A percentile compares a stretch with the other conserved stretches of the same genome.
Conservation (phyloP, 2,888 invertebrate genomes). For the Lacanobia oleracea region DNA sequence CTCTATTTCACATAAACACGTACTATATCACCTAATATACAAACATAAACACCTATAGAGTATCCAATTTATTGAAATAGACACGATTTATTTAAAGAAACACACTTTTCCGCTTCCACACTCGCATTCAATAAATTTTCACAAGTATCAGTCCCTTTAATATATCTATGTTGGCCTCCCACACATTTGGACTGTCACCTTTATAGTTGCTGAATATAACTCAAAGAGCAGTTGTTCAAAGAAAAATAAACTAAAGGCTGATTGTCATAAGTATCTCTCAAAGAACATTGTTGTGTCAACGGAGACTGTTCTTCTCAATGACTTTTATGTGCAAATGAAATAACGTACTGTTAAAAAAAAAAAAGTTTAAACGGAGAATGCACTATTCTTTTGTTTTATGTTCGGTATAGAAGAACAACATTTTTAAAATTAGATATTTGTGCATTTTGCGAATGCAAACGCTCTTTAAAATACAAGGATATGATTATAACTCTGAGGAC, state of each 20-base stretch:
- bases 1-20: conserved; percentile 20
- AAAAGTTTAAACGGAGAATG: neutral
- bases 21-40: conserved; percentile 19
- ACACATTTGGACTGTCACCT: conserved; percentile 13
- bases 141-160: neutral
- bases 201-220: conserved; percentile 13
- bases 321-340: neutral
- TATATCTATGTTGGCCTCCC: neutral
- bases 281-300: conserved; percentile 20
- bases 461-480: too few species aligned
- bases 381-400: too few species aligned
- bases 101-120: conserved; percentile 25
- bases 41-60: conserved; percentile 39
- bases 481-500: too few species aligned
- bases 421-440: too few species aligned
- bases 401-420: too few species aligned
- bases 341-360: neutral
- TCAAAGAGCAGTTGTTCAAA: conserved; percentile 29
- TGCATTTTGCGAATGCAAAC: too few species aligned
- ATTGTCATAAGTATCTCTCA: conserved; percentile 17
- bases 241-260: conserved; percentile 25
- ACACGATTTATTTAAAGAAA: conserved; percentile 36
- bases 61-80: conserved; percentile 34
- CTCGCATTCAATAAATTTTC: conserved; percentile 28
- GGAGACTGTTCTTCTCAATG: neutral